phyloP scores from a whole-genome alignment of 64 coral and sea anemone species.

The Montipora efflorescens region DNA sequence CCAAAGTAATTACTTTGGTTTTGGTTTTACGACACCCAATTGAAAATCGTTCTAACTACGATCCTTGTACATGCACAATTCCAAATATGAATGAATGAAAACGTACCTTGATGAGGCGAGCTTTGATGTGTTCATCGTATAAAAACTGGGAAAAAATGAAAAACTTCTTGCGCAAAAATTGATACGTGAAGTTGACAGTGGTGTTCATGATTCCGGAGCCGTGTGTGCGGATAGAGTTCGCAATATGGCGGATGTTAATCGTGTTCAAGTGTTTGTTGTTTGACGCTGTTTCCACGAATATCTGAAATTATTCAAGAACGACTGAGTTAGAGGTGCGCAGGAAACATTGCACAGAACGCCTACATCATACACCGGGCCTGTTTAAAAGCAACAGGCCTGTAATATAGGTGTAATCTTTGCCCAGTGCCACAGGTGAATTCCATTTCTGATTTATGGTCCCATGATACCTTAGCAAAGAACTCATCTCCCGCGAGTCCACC shows the following conservation, averaged over 20 bases:
- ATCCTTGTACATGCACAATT: too few relatives aligned
- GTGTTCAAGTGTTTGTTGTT: slow-evolving; percentile 99
- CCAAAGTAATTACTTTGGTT: too few relatives aligned
- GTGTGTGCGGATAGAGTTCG: slow-evolving; percentile 97
- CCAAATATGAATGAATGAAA: too few relatives aligned
- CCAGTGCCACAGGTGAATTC: too few relatives aligned
- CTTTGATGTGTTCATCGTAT: slow-evolving; percentile 99
- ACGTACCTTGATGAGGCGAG: slow-evolving; percentile 93
- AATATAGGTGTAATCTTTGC: neutral
- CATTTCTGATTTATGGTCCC: too few relatives aligned
- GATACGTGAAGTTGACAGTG: slow-evolving; percentile 97
- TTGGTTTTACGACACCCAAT: too few relatives aligned
- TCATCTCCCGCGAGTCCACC: too few relatives aligned
- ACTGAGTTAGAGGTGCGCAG: neutral
- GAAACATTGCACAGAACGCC: neutral
- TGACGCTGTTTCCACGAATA: slow-evolving; percentile 93
- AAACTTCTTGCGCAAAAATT: slow-evolving; percentile 98
- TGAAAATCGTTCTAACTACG: too few relatives aligned
- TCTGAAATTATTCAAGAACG: slow-evolving; percentile 42
- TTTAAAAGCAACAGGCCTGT: neutral
- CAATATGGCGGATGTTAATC: slow-evolving; percentile 98
- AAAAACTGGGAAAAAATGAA: slow-evolving; percentile 99
- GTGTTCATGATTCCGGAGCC: slow-evolving; percentile 99
- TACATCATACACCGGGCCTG: neutral
- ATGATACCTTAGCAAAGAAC: too few relatives aligned